Evolutionary conservation across 2,797 vertebrate species (phyloP).

Genomic region (Masticophis lateralis): DNA sequence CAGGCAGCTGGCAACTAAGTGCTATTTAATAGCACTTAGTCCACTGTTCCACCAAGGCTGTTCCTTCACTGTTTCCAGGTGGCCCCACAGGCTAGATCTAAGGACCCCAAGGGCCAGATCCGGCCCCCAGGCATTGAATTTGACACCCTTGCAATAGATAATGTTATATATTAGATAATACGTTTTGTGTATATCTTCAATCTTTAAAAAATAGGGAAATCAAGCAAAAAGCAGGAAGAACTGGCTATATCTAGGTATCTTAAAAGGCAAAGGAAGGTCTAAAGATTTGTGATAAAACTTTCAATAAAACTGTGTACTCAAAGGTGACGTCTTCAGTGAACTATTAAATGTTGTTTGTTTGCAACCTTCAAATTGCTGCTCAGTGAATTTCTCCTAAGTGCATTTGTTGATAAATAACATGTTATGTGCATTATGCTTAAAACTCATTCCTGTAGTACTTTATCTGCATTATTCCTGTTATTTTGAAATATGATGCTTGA

Average conservation of each 20-base stretch:
- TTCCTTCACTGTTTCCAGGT: no score
- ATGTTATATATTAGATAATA: not conserved
- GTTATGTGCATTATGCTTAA: not conserved
- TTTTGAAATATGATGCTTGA: constrained; percentile 7
- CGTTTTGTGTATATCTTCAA: not conserved
- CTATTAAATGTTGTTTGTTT: not conserved
- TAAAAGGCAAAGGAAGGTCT: not conserved
- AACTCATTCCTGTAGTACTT: not conserved
- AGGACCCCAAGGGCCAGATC: no score
- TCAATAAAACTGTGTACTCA: not conserved
- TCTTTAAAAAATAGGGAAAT: not conserved
- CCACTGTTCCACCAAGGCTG: no score
- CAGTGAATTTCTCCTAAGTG: not conserved
- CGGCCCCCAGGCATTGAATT: no score
- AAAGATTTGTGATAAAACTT: not conserved
- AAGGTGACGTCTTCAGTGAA: not conserved
- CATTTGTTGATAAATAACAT: not conserved
- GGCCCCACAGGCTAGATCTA: no score
- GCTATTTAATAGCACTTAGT: no score
- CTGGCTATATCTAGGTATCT: not conserved
- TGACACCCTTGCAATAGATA: no score
- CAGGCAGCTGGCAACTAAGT: no score
- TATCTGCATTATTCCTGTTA: not conserved
- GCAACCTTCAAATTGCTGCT: constrained; percentile 3
- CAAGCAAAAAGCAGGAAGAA: not conserved